Evolutionary conservation across 2,113 vertebrate genomes (phyloP).

Genomic region (Lates calcarifer): DNA sequence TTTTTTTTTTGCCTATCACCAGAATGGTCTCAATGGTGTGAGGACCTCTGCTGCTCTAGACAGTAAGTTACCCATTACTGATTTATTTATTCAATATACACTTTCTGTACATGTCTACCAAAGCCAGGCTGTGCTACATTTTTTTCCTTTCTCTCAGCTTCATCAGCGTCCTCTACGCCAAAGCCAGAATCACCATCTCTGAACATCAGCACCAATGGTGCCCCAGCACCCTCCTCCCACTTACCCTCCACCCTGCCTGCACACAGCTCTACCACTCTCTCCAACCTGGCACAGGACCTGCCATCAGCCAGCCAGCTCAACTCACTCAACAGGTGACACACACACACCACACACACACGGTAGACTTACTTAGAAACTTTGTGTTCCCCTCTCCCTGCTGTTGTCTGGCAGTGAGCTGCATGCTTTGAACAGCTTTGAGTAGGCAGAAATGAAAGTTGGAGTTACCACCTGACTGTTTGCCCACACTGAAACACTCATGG

Average conservation of each 20-base stretch:
- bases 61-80: constrained; percentile 85
- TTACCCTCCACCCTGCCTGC: constrained; percentile 84
- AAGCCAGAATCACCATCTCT: constrained; percentile 90
- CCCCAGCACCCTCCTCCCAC: constrained; percentile 84
- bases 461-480: background rate
- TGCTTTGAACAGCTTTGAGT: background rate
- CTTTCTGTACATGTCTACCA: background rate
- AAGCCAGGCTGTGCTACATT: background rate
- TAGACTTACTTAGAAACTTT: background rate
- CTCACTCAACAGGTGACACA: constrained; percentile 89
- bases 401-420: background rate
- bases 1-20: constrained; percentile 61
- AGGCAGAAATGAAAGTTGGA: background rate
- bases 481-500: background rate
- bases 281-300: constrained; percentile 88
- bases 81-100: background rate
- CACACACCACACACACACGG: background rate
- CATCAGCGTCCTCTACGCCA: constrained; percentile 86
- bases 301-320: constrained; percentile 86
- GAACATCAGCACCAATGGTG: constrained; percentile 80
- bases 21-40: constrained; percentile 92
- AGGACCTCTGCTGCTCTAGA: constrained; percentile 89
- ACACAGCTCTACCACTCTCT: constrained; percentile 83
- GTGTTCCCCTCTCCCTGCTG: background rate
- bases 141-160: constrained; percentile 75